Evolutionary conservation across 2,113 vertebrate genomes (phyloP).

Genomic region (Epinephelus cyanopodus): DNA sequence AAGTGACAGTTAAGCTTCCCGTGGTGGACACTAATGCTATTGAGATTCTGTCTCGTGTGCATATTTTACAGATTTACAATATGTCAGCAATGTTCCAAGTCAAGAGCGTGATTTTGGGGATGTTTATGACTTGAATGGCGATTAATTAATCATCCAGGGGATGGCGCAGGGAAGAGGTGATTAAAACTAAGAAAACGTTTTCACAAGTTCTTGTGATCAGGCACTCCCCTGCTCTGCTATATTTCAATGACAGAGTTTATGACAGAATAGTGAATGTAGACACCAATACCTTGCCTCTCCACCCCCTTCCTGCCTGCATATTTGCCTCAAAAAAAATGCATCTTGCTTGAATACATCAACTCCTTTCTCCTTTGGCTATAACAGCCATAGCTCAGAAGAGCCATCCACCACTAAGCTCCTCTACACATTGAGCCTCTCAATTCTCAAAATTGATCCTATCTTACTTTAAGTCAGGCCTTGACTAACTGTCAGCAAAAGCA

Average conservation of each 20-base stretch:
- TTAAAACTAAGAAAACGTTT: conserved; percentile 45
- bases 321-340: conserved; percentile 45
- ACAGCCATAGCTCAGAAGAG: conserved; percentile 51
- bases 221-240: conserved; percentile 12
- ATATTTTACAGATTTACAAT: conserved; percentile 51
- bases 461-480: conserved; percentile 70
- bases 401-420: conserved; percentile 69
- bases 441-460: conserved; percentile 73
- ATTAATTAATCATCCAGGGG: conserved; percentile 39
- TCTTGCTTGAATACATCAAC: conserved; percentile 60
- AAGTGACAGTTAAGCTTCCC: conserved; percentile 64
- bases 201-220: conserved; percentile 31
- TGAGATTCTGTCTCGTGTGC: conserved; percentile 57
- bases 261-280: conserved; percentile 40
- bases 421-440: conserved; percentile 52
- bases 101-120: conserved; percentile 31
- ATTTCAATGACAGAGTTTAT: conserved; percentile 44
- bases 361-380: conserved; percentile 66
- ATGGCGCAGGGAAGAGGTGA: conserved; percentile 13
- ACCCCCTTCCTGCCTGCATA: conserved; percentile 36
- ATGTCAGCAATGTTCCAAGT: conserved; percentile 53
- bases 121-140: conserved; percentile 35
- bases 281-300: conserved; percentile 35
- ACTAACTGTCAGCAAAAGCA: conserved; percentile 65
- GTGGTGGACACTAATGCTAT: conserved; percentile 64